Percentiles rank a stretch among this genome's conserved stretches.
Evolutionary conservation across 2,888 invertebrate species (phyloP).

Genomic region (Dugesia japonica): DNA sequence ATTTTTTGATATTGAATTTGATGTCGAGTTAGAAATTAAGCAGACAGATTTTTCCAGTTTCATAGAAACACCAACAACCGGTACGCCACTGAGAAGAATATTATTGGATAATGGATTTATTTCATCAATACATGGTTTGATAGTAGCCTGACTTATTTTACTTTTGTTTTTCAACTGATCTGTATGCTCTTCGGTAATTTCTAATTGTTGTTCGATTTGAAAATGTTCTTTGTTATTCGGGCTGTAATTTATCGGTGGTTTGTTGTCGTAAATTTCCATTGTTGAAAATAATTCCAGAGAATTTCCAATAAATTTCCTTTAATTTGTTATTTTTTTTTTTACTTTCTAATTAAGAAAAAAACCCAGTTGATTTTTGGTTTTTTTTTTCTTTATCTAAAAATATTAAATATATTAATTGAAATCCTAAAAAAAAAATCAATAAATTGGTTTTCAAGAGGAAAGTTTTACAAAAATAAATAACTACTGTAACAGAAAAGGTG

Average conservation of each 20-base stretch:
- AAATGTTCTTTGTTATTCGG: neutral
- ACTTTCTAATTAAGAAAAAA: too few relatives aligned
- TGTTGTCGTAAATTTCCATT: neutral
- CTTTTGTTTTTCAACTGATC: neutral
- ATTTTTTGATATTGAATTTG: neutral
- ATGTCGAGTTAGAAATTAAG: neutral
- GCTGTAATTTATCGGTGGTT: neutral
- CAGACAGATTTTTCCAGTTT: slow-evolving; percentile 16
- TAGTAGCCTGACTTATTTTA: neutral
- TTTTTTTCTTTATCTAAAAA: too few relatives aligned
- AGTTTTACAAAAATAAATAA: neutral
- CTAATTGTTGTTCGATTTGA: neutral
- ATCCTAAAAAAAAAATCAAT: neutral
- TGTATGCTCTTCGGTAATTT: neutral
- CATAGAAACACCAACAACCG: neutral
- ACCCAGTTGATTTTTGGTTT: too few relatives aligned
- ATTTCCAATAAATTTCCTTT: too few relatives aligned
- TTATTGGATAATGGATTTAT: slow-evolving; percentile 14
- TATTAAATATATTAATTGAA: neutral
- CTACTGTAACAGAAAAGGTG: slow-evolving; percentile 11
- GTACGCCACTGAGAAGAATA: neutral
- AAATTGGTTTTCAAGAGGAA: neutral
- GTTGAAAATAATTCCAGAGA: too few relatives aligned
- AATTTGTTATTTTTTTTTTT: too few relatives aligned
- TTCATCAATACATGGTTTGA: neutral